Conservation (phyloP, 2,113 vertebrate genomes). For the Synchiropus splendidus region DNA sequence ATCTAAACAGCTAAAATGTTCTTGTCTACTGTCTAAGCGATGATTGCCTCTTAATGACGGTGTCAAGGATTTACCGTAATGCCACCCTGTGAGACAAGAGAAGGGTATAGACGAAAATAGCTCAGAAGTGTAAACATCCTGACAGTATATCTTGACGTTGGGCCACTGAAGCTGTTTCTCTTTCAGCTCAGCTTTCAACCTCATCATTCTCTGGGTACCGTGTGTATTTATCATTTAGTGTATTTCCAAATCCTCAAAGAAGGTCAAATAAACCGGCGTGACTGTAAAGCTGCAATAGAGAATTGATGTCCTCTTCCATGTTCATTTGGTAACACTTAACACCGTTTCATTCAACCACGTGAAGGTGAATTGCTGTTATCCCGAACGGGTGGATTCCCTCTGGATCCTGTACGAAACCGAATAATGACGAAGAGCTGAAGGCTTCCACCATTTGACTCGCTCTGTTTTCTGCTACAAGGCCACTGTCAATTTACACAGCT, state of each 20-base stretch:
- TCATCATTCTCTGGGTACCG: not conserved
- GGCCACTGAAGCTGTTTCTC: constrained; percentile 10
- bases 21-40: constrained; percentile 46
- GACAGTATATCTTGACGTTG: constrained; percentile 21
- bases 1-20: constrained; percentile 36
- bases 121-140: constrained; percentile 45
- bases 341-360: constrained; percentile 35
- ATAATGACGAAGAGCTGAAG: constrained; percentile 42
- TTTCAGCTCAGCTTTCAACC: constrained; percentile 15
- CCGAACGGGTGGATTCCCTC: constrained; percentile 19
- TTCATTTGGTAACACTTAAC: constrained; percentile 56
- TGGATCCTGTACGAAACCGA: constrained; percentile 29
- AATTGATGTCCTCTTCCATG: constrained; percentile 16
- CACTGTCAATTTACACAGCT: constrained; percentile 61
- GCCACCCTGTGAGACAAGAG: constrained; percentile 43
- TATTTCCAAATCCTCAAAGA: constrained; percentile 21
- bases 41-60: constrained; percentile 38
- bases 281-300: constrained; percentile 8
- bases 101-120: constrained; percentile 18
- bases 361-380: constrained; percentile 23
- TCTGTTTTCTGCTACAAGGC: constrained; percentile 58
- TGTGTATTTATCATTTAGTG: constrained; percentile 32
- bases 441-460: constrained; percentile 30
- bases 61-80: constrained; percentile 34
- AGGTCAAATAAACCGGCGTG: constrained; percentile 34